Conservation (phyloP, 2,113 vertebrate species). For the Poicephalus gulielmi region DNA sequence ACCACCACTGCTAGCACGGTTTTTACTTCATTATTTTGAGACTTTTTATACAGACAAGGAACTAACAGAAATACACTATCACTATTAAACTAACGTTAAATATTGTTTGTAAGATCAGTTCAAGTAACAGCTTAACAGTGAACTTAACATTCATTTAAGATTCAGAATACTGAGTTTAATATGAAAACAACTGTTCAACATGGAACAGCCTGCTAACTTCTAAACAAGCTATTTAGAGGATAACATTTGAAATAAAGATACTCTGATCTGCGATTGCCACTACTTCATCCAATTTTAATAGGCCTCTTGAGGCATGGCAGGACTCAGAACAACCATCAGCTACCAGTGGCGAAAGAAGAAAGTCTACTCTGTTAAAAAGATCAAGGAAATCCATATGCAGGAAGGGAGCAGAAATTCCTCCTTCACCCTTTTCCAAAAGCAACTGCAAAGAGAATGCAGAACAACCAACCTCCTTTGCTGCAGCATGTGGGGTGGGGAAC, state of each 20-base stretch:
- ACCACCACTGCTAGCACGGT: accelerated
- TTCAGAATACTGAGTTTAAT: neutral
- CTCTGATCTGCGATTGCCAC: neutral
- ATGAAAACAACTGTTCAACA: neutral
- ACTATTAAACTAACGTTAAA: neutral
- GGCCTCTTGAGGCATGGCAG: neutral
- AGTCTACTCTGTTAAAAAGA: neutral
- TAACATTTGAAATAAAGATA: neutral
- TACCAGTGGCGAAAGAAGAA: neutral
- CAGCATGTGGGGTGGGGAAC: neutral
- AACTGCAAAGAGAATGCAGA: neutral
- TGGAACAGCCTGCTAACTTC: neutral
- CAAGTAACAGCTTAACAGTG: neutral
- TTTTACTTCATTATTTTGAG: neutral
- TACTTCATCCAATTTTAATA: neutral
- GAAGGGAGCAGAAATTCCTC: slow-evolving; percentile 6
- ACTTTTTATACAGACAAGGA: neutral
- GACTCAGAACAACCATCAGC: neutral
- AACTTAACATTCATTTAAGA: neutral
- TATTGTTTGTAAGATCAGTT: neutral
- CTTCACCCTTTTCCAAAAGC: neutral
- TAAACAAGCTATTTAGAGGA: neutral
- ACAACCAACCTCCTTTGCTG: neutral
- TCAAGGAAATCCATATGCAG: neutral
- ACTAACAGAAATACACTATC: neutral